Evolutionary conservation across 2,888 invertebrate genomes (phyloP).

Genomic region (Campoplex nolae): DNA sequence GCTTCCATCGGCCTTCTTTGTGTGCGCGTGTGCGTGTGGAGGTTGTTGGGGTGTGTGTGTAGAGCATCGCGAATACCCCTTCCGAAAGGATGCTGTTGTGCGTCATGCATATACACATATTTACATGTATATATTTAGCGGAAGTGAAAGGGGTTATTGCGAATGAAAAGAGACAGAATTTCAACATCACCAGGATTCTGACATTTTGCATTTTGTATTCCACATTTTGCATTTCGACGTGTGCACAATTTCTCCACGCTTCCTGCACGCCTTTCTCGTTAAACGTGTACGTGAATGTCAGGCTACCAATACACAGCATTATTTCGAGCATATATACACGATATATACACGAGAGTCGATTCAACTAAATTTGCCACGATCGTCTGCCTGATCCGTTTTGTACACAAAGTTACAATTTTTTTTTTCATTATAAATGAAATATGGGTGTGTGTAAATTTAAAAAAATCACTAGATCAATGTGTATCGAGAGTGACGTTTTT

Average conservation of each 20-base stretch:
- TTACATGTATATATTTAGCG: conserved; percentile 15
- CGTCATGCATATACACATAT: conserved; percentile 51
- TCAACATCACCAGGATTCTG: conserved; percentile 45
- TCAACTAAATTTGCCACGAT: conserved; percentile 2
- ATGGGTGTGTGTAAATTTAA: not conserved
- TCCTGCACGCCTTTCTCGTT: conserved; percentile 60
- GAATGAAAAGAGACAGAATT: conserved; percentile 48
- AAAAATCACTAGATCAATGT: not conserved
- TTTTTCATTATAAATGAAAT: not conserved
- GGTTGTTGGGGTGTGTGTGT: not conserved
- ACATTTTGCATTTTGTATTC: conserved; percentile 78
- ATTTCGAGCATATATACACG: conserved; percentile 13
- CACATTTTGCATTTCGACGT: conserved; percentile 78
- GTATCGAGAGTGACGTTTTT: not conserved
- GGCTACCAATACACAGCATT: conserved; percentile 8
- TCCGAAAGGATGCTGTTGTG: conserved; percentile 54
- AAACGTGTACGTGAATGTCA: conserved; percentile 19
- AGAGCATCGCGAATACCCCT: conserved; percentile 1
- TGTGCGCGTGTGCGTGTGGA: conserved; percentile 16
- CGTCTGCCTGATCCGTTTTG: not conserved
- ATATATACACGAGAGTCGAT: conserved; percentile 13
- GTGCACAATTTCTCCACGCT: conserved; percentile 54
- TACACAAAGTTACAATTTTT: not conserved
- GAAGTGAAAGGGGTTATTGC: conserved; percentile 21
- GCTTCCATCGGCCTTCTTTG: conserved; percentile 60